These are phyloP conservation scores for Nothobranchius furzeri DNA, from an alignment of 2,113 vertebrate species.

Conservation along the genomic window DNA sequence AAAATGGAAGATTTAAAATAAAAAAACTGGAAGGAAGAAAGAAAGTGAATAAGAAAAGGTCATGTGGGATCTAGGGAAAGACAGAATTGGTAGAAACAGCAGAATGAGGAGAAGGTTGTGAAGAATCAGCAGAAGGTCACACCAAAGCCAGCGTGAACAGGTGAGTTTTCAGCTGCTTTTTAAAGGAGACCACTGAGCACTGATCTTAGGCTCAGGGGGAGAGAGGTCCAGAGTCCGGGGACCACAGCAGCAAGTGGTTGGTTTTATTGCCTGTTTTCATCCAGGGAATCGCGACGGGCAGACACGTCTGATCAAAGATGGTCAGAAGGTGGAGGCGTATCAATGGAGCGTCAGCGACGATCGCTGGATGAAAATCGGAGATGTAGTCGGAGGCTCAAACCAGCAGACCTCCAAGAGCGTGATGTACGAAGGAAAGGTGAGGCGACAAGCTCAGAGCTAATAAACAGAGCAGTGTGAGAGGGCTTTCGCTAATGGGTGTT, in stretches of 20 bases:
- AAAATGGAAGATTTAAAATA: too few relatives aligned
- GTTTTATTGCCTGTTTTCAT: neutral
- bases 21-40: too few relatives aligned
- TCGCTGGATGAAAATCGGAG: slow-evolving; percentile 97
- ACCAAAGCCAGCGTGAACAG: too few relatives aligned
- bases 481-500: neutral
- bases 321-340: slow-evolving; percentile 77
- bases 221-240: too few relatives aligned
- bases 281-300: slow-evolving; percentile 80
- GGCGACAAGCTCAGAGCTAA: neutral
- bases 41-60: too few relatives aligned
- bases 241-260: neutral
- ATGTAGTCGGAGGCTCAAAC: slow-evolving; percentile 95
- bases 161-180: too few relatives aligned
- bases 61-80: too few relatives aligned
- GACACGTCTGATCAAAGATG: slow-evolving; percentile 79
- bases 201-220: too few relatives aligned
- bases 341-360: slow-evolving; percentile 77
- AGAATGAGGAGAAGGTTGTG: too few relatives aligned
- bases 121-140: too few relatives aligned
- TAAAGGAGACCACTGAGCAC: too few relatives aligned
- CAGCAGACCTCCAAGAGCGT: slow-evolving; percentile 91
- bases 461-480: accelerated
- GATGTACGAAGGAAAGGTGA: slow-evolving; percentile 95
- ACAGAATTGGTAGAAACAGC: too few relatives aligned